A percentile compares a stretch with the other conserved stretches of the same genome.
phyloP scores from a whole-genome alignment of 2,113 vertebrate genomes.

The Potamarius usumacintae region DNA sequence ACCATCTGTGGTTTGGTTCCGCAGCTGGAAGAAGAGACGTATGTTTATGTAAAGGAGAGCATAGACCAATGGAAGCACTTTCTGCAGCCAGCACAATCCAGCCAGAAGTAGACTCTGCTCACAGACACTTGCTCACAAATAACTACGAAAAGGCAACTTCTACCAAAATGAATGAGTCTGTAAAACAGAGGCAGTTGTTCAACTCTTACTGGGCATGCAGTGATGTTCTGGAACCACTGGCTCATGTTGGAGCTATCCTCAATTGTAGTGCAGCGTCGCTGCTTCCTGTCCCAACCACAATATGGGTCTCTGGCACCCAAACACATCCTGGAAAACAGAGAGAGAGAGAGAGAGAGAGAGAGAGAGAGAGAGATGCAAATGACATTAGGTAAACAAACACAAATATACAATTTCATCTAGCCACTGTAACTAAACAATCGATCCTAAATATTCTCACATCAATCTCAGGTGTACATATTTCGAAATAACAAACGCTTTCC shows the following conservation, averaged over 20 bases:
- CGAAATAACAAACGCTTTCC: background rate
- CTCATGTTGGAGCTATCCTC: slow-evolving; percentile 98
- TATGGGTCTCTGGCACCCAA: slow-evolving; percentile 93
- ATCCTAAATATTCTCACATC: slow-evolving; percentile 2
- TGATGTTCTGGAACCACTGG: slow-evolving; percentile 97
- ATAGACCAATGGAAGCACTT: background rate
- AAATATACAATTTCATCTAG: background rate
- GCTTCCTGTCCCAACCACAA: slow-evolving; percentile 93
- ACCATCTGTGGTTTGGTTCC: slow-evolving; percentile 87
- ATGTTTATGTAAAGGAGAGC: background rate
- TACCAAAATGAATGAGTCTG: slow-evolving; percentile 1
- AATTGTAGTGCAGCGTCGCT: slow-evolving; percentile 90
- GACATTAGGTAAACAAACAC: background rate
- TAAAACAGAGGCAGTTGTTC: slow-evolving; percentile 29
- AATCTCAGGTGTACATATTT: background rate
- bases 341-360: background rate
- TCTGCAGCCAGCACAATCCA: background rate
- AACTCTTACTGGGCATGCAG: slow-evolving; percentile 86
- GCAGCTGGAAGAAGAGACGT: slow-evolving; percentile 71
- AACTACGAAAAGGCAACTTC: background rate
- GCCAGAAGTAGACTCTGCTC: background rate
- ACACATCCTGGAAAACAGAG: slow-evolving; percentile 77
- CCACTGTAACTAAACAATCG: background rate
- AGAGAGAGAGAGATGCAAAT: background rate
- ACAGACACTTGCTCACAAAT: slow-evolving; percentile 22